Conservation (phyloP, 2,113 vertebrate genomes). For the Willisornis vidua region DNA sequence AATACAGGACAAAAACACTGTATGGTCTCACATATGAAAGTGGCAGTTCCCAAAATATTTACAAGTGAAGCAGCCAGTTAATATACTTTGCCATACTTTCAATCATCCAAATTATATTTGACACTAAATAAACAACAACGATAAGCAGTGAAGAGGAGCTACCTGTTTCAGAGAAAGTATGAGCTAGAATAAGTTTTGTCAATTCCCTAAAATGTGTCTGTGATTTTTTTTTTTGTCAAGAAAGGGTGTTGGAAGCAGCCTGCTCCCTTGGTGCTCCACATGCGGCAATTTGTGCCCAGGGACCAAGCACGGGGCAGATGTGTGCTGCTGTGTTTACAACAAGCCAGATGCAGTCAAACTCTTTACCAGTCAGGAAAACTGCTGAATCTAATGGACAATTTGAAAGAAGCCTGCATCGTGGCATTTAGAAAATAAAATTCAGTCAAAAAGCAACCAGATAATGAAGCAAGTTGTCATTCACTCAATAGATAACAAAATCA, state of each 20-base stretch:
- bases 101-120: neutral
- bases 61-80: neutral
- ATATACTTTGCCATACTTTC: neutral
- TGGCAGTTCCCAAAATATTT: slow-evolving; percentile 15
- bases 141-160: neutral
- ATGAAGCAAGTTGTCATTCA: neutral
- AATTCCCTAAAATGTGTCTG: rapidly evolving
- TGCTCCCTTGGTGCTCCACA: neutral
- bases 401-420: neutral
- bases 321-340: neutral
- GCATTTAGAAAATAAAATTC: neutral
- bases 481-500: neutral
- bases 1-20: neutral
- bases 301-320: neutral
- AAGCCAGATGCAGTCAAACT: neutral
- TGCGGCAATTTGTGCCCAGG: neutral
- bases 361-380: neutral
- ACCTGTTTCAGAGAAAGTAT: neutral
- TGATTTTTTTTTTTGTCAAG: neutral
- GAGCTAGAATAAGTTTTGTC: neutral
- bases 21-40: neutral
- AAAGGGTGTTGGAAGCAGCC: rapidly evolving
- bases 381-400: neutral
- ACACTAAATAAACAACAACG: slow-evolving; percentile 2
- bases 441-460: neutral